Evolutionary conservation across 2,797 vertebrate genomes (phyloP).

Genomic region (Podarcis siculus): DNA sequence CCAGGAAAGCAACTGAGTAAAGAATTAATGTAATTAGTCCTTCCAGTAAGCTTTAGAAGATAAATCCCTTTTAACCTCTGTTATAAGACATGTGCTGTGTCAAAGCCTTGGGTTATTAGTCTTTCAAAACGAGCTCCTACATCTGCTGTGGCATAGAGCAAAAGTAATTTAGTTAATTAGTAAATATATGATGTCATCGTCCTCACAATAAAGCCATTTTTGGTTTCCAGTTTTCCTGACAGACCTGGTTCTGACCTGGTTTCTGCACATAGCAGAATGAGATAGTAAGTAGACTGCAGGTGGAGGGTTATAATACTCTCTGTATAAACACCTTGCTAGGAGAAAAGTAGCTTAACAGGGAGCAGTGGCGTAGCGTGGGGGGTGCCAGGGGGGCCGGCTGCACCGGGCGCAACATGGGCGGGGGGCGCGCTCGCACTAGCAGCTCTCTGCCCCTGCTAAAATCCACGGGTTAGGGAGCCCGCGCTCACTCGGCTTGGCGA

Average conservation of each 20-base stretch:
- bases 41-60: constrained; percentile 62
- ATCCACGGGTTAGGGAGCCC: too few species aligned
- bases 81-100: constrained; percentile 62
- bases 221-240: not conserved
- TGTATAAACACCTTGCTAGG: not conserved
- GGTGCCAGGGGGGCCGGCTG: too few species aligned
- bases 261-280: not conserved
- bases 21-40: constrained; percentile 60
- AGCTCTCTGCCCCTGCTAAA: too few species aligned
- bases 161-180: constrained; percentile 61
- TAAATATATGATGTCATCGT: constrained; percentile 12
- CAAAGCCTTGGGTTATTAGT: constrained; percentile 67
- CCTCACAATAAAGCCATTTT: not conserved
- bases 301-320: not conserved
- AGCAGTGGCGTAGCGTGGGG: too few species aligned
- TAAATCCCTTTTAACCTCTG: constrained; percentile 68
- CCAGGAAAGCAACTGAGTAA: constrained; percentile 51
- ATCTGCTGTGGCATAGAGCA: constrained; percentile 44
- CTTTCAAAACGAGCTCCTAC: constrained; percentile 60
- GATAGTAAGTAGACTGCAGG: not conserved
- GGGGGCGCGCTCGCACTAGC: too few species aligned
- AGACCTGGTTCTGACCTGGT: not conserved
- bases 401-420: too few species aligned
- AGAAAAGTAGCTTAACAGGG: not conserved
- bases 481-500: too few species aligned